Conservation (phyloP, 1,140 invertebrate species). For the Thaumatotibia leucotreta region DNA sequence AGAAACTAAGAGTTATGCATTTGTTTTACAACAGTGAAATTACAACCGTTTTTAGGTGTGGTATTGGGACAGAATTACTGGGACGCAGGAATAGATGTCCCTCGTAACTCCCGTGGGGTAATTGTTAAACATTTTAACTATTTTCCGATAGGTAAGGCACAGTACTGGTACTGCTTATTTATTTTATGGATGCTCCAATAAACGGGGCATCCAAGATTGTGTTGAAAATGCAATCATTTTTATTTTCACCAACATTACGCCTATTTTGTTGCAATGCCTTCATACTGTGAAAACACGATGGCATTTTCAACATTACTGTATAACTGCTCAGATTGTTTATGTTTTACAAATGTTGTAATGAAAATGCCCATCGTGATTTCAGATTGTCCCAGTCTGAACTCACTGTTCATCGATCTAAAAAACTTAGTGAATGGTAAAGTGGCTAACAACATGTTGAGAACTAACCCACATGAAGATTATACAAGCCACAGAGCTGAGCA, state of each 20-base stretch:
- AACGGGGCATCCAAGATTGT: conserved; percentile 53
- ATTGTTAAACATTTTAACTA: too few species aligned
- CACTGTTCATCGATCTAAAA: conserved; percentile 69
- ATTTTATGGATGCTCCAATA: neutral
- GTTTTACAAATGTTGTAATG: conserved; percentile 38
- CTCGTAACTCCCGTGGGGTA: too few species aligned
- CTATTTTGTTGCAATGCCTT: conserved; percentile 60
- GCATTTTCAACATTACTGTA: conserved; percentile 72
- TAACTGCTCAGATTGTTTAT: conserved; percentile 23
- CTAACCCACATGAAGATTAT: conserved; percentile 46
- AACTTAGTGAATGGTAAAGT: conserved; percentile 70
- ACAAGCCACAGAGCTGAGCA: conserved; percentile 52
- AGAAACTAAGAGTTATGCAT: too few species aligned
- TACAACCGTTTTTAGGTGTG: too few species aligned
- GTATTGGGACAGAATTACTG: too few species aligned
- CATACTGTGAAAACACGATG: conserved; percentile 71
- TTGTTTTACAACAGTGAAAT: too few species aligned
- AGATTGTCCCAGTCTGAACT: conserved; percentile 65
- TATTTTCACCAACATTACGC: conserved; percentile 50
- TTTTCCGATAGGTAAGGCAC: conserved; percentile 6
- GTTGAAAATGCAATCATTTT: conserved; percentile 76
- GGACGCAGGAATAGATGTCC: too few species aligned
- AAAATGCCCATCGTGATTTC: conserved; percentile 76
- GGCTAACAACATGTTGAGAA: conserved; percentile 44
- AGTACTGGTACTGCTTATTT: conserved; percentile 46